Base-by-base conservation (phyloP, 2,888 invertebrate genomes). In the Oxytorus armatus region DNA sequence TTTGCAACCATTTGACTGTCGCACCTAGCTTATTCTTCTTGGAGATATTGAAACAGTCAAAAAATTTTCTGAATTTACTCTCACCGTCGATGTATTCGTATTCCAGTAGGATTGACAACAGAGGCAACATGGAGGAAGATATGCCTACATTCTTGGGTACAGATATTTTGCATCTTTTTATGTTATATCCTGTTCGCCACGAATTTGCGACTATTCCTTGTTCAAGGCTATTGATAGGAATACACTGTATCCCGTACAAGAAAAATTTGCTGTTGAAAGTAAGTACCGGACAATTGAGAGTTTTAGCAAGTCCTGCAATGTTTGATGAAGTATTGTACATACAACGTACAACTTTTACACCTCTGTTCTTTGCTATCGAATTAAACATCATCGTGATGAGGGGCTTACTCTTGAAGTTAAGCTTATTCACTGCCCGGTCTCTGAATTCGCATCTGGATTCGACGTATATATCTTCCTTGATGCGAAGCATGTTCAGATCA, bases 231-330 rank as follows among this genome's bases (percentile, higher is more conserved):
- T 94, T 93, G 83, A 97, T 95, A 0, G 97, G 97, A 82, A 98
- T 96, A 85, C 97, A 98, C 0, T 94, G 92, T 0, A 97, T 95
- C 92, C 97, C 96, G 91, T 96, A 97, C 83, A 98, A 95, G 88
- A 95, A 98, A 92, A 98, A 99, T 92, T 99, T 98, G 0, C 98
- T 98, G 92, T 99, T 98, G 85, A 96, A 96, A 87, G 98, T 98
- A 2, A 99, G 90, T 1, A 98, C 96, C 0, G 98, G 98, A 86
- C 97, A 98, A 44, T 95, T 93, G 1, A 97, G 92, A 75, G 94
- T 93, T 82, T 95, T 94, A 0, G 98, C 96, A 84, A 98, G 91
- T 0, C 95, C 95, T 0, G 98, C 98, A 70, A 98, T 95, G 88
- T 97, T 96, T 85, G 95, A 95, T 90, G 99, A 98, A 1, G 98